These are phyloP conservation scores for Parazoanthus darwini DNA, from an alignment of 92 coral and sea anemone species.

Conservation along the genomic window DNA sequence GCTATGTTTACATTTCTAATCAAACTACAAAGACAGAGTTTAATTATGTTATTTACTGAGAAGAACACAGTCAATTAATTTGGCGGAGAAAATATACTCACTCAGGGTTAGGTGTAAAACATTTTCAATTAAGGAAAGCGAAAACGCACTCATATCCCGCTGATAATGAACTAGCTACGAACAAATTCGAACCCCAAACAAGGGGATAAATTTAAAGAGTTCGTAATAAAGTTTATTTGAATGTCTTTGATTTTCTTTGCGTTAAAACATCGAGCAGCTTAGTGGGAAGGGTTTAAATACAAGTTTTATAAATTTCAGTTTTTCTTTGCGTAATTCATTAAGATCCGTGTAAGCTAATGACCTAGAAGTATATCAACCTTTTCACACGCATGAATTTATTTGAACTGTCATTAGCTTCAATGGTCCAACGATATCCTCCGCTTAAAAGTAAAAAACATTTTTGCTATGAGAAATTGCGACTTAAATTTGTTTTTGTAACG, in stretches of 20 bases:
- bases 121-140: slow-evolving; percentile 70
- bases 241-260: slow-evolving; percentile 35
- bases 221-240: slow-evolving; percentile 42
- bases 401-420: slow-evolving; percentile 15
- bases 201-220: slow-evolving; percentile 32
- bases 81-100: slow-evolving; percentile 55
- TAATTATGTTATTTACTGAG: slow-evolving; percentile 83
- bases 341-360: slow-evolving; percentile 36
- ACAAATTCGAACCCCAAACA: slow-evolving; percentile 33
- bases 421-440: slow-evolving; percentile 2
- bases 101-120: slow-evolving; percentile 61
- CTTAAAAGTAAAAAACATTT: slow-evolving; percentile 25
- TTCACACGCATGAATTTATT: slow-evolving; percentile 11
- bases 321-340: slow-evolving; percentile 17
- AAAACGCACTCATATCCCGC: slow-evolving; percentile 61
- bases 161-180: slow-evolving; percentile 40
- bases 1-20: slow-evolving; percentile 78
- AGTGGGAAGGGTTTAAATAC: background rate
- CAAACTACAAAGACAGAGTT: slow-evolving; percentile 70
- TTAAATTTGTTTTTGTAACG: slow-evolving; percentile 31
- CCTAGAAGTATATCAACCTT: slow-evolving; percentile 6
- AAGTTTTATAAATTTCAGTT: background rate
- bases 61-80: slow-evolving; percentile 76
- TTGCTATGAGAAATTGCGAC: slow-evolving; percentile 33
- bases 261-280: slow-evolving; percentile 3